Evolutionary conservation across 2,888 invertebrate species (phyloP).

Genomic region (Dascillus cervinus): DNA sequence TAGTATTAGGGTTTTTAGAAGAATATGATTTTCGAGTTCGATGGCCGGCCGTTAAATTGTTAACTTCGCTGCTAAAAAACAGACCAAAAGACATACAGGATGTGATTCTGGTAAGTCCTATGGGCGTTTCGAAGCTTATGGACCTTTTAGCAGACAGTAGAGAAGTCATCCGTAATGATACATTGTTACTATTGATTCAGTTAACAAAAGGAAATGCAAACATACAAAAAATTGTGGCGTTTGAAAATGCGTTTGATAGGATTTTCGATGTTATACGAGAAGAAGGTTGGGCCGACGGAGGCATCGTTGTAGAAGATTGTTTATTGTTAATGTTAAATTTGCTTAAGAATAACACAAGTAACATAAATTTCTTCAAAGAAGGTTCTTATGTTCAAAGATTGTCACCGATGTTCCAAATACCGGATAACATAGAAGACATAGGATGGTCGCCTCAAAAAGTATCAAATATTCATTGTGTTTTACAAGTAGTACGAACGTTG

Average conservation of each 20-base stretch:
- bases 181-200: conserved; percentile 81
- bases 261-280: conserved; percentile 81
- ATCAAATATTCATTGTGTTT: conserved; percentile 86
- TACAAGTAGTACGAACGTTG: conserved; percentile 82
- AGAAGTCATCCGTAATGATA: conserved; percentile 94
- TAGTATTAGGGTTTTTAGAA: conserved; percentile 78
- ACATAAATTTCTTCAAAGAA: conserved; percentile 98
- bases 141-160: conserved; percentile 89
- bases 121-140: conserved; percentile 97
- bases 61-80: conserved; percentile 82
- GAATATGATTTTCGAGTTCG: conserved; percentile 94
- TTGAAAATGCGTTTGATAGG: conserved; percentile 96
- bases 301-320: conserved; percentile 98
- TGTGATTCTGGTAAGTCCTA: conserved; percentile 81
- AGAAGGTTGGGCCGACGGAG: conserved; percentile 91
- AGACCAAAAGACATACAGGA: conserved; percentile 83
- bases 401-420: conserved; percentile 78
- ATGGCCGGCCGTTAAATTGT: conserved; percentile 79
- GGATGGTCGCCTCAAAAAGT: conserved; percentile 93
- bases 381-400: conserved; percentile 90
- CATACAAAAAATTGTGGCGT: conserved; percentile 98
- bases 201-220: conserved; percentile 93
- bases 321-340: conserved; percentile 87
- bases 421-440: conserved; percentile 60
- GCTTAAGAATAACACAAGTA: conserved; percentile 90